Percentiles rank a stretch among this genome's conserved stretches.
Conservation (phyloP, 2,888 invertebrate species). For the Mactromeris polynyma region DNA sequence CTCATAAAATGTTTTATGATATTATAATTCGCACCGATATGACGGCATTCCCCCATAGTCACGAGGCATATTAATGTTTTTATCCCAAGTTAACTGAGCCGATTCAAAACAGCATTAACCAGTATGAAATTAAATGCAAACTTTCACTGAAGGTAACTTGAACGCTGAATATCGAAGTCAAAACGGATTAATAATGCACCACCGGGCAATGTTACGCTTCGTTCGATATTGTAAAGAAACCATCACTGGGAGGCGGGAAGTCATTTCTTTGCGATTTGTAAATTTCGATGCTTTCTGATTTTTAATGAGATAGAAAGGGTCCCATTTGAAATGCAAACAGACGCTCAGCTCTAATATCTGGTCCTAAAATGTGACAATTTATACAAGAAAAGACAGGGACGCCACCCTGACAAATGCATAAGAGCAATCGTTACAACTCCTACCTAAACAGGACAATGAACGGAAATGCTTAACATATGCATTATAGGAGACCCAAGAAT, state of each 20-base stretch:
- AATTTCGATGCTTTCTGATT: conserved; percentile 71
- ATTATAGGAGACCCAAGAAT: conserved; percentile 31
- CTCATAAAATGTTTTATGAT: conserved; percentile 70
- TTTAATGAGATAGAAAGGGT: conserved; percentile 71
- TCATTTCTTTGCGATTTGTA: conserved; percentile 72
- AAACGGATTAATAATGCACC: conserved; percentile 67
- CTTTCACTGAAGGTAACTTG: conserved; percentile 66
- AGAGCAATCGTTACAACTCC: conserved; percentile 31
- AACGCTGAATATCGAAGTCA: conserved; percentile 64
- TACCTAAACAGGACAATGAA: conserved; percentile 46
- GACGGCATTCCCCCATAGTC: conserved; percentile 60
- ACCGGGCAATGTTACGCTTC: conserved; percentile 60
- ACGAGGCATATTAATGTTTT: conserved; percentile 64
- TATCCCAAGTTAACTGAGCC: conserved; percentile 59
- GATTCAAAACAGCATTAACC: conserved; percentile 66
- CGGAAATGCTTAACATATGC: conserved; percentile 70
- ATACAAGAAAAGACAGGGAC: conserved; percentile 54
- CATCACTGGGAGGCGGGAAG: conserved; percentile 66
- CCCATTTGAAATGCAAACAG: conserved; percentile 72
- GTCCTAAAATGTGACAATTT: conserved; percentile 62
- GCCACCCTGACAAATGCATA: conserved; percentile 45
- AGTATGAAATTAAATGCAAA: conserved; percentile 68
- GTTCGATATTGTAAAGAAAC: conserved; percentile 54
- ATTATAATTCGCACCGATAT: conserved; percentile 67
- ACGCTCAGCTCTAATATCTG: conserved; percentile 69